Evolutionary conservation across 2,797 vertebrate species (phyloP).

Genomic region (Gastrophryne carolinensis): DNA sequence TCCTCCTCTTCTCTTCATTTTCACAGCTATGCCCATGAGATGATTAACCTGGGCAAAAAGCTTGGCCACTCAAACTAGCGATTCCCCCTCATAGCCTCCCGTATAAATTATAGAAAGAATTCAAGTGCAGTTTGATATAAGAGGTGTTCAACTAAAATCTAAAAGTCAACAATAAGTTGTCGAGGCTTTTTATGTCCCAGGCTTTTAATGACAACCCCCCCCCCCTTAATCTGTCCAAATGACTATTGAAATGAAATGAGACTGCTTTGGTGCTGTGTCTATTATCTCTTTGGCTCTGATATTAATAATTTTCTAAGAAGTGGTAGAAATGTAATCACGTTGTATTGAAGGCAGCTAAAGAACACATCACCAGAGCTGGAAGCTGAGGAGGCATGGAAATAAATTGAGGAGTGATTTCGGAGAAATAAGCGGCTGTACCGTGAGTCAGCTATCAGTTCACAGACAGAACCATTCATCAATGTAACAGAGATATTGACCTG

Average conservation of each 20-base stretch:
- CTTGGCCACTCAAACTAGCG: too few species aligned
- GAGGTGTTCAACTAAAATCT: too few species aligned
- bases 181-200: too few species aligned
- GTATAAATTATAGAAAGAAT: too few species aligned
- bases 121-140: too few species aligned
- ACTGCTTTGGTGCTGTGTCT: neutral
- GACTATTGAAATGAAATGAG: neutral
- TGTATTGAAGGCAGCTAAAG: neutral
- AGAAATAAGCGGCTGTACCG: conserved; percentile 1
- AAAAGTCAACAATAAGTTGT: too few species aligned
- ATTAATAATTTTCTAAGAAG: neutral
- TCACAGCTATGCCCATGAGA: too few species aligned
- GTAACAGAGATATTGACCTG: conserved; percentile 39
- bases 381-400: conserved; percentile 1
- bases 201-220: too few species aligned
- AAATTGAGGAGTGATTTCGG: conserved; percentile 29
- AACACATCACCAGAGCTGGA: conserved; percentile 12
- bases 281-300: neutral
- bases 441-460: neutral
- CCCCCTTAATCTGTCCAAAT: neutral
- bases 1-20: too few species aligned
- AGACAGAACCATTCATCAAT: conserved; percentile 12
- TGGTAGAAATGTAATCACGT: neutral
- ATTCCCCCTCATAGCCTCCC: too few species aligned
- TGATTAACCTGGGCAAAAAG: too few species aligned